Base-by-base conservation (phyloP, 2,797 vertebrate species). In the Diceros bicornis region DNA sequence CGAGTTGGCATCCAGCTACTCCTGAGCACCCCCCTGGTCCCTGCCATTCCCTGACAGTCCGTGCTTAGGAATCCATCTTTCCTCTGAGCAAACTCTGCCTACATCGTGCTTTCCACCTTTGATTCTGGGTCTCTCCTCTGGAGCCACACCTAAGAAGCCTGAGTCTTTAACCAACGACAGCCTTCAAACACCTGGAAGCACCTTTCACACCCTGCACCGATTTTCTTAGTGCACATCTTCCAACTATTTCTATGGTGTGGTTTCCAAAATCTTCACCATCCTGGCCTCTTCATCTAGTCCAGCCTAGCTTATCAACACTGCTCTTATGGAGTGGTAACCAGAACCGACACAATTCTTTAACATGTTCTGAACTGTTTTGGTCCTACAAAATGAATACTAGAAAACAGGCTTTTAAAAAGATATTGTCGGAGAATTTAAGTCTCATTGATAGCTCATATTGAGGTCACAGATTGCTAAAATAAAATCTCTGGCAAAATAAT, bases 241-340 rank as follows among this genome's bases (percentile, higher is more conserved):
- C 64, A 3, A 8, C 11, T n/a, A 0, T 3, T 1, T 25, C 34
- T 2, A 11, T 2, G 4, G 2, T 3, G 0, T 7, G 3, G 2
- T 32, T 37, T 25, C 29, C 21, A 5, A 64, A 37, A 57, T 0
- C 44, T 37, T 34, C 44, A 13, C 25, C n/a, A 32, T 16, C 34
- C 14, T 12, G 37, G 81, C 6, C 25, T 10, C 61, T 13, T 16
- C 21, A 0, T 11, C 1, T 3, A 29, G 62, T 29, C 57, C 6
- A 0, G 5, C n/a, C 59, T 7, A 4, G 29, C 41, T 23, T 21
- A 32, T 7, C 12, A 6, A 14, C 0, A 0, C n/a, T 21, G 27
- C 62, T 59, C 61, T 41, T 32, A 7, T 20, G 41, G 55, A 0
- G 0, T 0, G 6, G 5, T 3, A 0, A 1, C 23, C 72, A 27